These are phyloP conservation scores for Podarcis siculus DNA, from an alignment of 2,797 vertebrate species.

Conservation along the genomic window DNA sequence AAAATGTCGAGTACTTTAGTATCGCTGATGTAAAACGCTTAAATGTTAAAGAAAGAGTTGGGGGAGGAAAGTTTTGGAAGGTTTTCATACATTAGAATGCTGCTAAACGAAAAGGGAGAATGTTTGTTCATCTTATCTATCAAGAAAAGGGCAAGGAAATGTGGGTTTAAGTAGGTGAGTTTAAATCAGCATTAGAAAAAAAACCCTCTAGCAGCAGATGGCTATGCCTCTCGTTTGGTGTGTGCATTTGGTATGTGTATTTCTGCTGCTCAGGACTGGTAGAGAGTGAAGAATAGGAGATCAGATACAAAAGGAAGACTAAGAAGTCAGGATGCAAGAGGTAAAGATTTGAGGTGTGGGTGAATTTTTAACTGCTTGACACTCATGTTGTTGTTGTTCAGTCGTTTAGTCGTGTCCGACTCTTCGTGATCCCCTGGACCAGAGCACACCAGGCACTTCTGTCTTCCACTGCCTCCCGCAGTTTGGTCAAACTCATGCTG, in stretches of 20 bases:
- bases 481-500: too few relatives aligned
- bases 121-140: constrained; percentile 2
- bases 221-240: background rate
- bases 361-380: background rate
- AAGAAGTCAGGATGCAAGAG: constrained; percentile 1
- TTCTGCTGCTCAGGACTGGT: background rate
- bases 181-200: background rate
- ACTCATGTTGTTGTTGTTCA: too few relatives aligned
- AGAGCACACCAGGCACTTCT: too few relatives aligned
- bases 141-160: background rate
- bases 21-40: too few relatives aligned
- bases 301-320: background rate
- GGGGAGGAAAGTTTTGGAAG: background rate
- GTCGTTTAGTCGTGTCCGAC: too few relatives aligned
- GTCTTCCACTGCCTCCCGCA: too few relatives aligned
- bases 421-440: too few relatives aligned
- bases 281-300: background rate
- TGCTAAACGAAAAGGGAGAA: background rate
- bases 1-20: too few relatives aligned
- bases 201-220: background rate
- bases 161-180: background rate
- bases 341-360: background rate
- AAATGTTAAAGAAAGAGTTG: background rate
- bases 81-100: background rate
- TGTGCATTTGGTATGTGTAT: background rate